Evolutionary conservation across 2,113 vertebrate species (phyloP).

Genomic region (Rhinolophus sinicus): DNA sequence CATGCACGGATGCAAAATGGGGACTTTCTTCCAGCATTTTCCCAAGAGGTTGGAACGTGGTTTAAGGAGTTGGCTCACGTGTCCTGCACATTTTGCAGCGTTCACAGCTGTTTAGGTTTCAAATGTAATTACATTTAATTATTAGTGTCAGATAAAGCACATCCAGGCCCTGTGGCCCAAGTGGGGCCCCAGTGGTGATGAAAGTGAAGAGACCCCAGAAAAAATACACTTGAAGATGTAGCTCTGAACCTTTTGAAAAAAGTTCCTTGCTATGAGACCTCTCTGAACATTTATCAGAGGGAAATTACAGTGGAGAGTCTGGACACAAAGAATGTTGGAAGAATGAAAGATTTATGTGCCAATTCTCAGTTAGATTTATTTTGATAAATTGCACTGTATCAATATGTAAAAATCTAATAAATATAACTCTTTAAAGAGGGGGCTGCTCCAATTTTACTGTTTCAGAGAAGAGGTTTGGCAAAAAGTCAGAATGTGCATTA

Average conservation of each 20-base stretch:
- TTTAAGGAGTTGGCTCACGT: neutral
- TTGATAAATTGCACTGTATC: constrained; percentile 85
- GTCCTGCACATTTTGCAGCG: constrained; percentile 30
- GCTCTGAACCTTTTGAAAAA: constrained; percentile 29
- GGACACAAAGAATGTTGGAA: constrained; percentile 27
- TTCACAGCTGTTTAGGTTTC: constrained; percentile 57
- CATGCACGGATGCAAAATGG: neutral
- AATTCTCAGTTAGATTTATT: constrained; percentile 85
- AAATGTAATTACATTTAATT: constrained; percentile 58
- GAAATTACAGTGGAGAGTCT: constrained; percentile 56
- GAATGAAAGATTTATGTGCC: constrained; percentile 84
- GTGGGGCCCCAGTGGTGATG: too few species aligned
- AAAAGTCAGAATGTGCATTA: constrained; percentile 91
- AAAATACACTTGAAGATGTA: neutral
- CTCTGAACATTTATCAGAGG: constrained; percentile 66
- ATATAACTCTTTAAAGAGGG: constrained; percentile 83
- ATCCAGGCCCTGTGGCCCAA: neutral
- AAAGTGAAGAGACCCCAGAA: neutral
- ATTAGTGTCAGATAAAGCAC: constrained; percentile 53
- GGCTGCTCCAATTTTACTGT: constrained; percentile 78
- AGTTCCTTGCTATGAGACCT: neutral
- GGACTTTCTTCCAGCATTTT: neutral
- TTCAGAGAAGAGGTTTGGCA: constrained; percentile 86
- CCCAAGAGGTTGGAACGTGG: constrained; percentile 24
- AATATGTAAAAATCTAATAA: constrained; percentile 88